Base-by-base conservation (phyloP, 2,888 invertebrate genomes). In the Steinernema scapterisci region DNA sequence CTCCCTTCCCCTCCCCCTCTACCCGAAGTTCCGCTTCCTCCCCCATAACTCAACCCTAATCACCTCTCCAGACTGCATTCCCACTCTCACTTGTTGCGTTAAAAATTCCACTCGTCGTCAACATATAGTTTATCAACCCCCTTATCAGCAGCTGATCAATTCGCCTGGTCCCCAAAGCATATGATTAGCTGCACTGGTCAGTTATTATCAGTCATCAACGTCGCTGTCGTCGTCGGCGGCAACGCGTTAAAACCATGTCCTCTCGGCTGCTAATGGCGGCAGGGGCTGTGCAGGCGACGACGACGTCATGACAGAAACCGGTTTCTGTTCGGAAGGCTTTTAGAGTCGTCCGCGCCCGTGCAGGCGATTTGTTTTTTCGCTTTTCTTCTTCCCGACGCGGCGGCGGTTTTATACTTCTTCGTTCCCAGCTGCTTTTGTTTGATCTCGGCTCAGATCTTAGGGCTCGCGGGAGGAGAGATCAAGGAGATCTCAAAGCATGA, bases 131-230 rank as follows among this genome's bases (percentile, higher is more conserved):
- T 52, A 52, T 52, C 52, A 23, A 23, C 52, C 52, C n/a, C 21
- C 3, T 52, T 52, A 52, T 52, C 52, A 52, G 21, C 23, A 21
- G 38, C 3, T 38, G 11, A n/a, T 48, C 19, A 21, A 3, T 38
- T 38, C 9, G 9, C 3, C 38, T 38, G 63, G 31, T 63, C 63
- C 1, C 25, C 63, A 13, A 27, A 27, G 63, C 63, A 63, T 63
- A 13, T 63, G 63, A 63, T 63, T 25, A 21, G 25, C 27, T 63
- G 31, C 11, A n/a, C 16, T 63, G 63, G 63, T 63, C 63, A 63
- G 16, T 63, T 21, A 19, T 48, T 48, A 48, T 48, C 48, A 48
- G 48, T 48, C 48, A 48, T 48, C 48, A 13, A 48, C 48, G n/a
- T 48, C 48, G 48, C 38, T 6, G 3, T n/a, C n/a, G n/a, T n/a